Percentiles rank a stretch among this genome's conserved stretches.
Conservation (phyloP, 2,888 invertebrate species). For the Eristalis arbustorum region DNA sequence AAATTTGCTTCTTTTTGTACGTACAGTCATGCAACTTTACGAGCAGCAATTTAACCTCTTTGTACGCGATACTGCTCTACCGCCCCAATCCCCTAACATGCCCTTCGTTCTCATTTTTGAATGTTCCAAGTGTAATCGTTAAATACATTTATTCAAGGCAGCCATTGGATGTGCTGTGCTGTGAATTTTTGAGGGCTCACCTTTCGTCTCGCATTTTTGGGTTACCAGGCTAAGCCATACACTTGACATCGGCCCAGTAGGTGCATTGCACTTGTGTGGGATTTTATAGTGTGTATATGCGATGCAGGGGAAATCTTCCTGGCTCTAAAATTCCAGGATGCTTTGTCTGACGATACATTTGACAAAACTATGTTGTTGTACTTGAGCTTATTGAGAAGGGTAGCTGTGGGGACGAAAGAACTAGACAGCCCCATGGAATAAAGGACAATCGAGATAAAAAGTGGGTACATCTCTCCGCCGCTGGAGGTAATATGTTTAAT, state of each 20-base stretch:
- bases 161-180: neutral
- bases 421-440: neutral
- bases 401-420: neutral
- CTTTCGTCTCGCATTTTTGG: constrained; percentile 10
- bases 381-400: neutral
- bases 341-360: too few relatives aligned
- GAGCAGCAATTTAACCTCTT: constrained; percentile 26
- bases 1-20: constrained; percentile 26
- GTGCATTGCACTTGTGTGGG: neutral
- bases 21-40: constrained; percentile 23
- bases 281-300: too few relatives aligned
- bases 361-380: neutral
- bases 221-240: constrained; percentile 26
- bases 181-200: neutral
- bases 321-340: too few relatives aligned
- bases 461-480: neutral
- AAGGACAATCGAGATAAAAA: neutral
- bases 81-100: neutral
- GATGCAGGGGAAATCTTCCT: too few relatives aligned
- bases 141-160: neutral
- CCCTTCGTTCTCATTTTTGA: neutral
- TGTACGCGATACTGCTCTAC: constrained; percentile 2
- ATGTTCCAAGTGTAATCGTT: neutral
- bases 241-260: neutral
- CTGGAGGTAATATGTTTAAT: neutral